phyloP scores from a whole-genome alignment of 2,888 invertebrate species.

The Latrodectus hesperus region DNA sequence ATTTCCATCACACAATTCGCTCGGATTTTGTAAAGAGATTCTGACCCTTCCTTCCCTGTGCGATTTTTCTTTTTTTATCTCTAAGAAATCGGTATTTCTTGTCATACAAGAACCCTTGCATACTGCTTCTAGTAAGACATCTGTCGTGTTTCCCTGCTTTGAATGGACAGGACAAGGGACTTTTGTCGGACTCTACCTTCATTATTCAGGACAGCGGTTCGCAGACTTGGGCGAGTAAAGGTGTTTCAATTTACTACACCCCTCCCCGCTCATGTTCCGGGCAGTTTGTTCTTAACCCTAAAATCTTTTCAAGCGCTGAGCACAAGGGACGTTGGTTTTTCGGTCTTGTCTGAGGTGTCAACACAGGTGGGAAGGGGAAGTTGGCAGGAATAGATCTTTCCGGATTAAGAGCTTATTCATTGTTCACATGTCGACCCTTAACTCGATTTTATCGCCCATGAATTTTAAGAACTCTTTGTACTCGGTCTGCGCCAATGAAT shows the following conservation, averaged over 20 bases:
- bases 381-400: constrained; percentile 6
- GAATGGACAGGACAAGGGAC: constrained; percentile 34
- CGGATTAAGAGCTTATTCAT: not conserved
- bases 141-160: constrained; percentile 21
- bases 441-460: not conserved
- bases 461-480: not conserved
- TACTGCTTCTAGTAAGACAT: constrained; percentile 29
- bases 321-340: constrained; percentile 27
- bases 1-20: no score
- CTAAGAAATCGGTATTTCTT: constrained; percentile 25
- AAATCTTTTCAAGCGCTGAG: not conserved
- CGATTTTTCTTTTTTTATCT: not conserved
- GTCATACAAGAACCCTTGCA: not conserved
- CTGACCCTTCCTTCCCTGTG: no score
- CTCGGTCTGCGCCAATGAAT: not conserved
- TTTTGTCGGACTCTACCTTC: constrained; percentile 15
- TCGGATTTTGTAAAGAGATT: no score
- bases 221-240: constrained; percentile 15
- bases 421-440: not conserved
- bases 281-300: constrained; percentile 1
- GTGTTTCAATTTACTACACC: constrained; percentile 23
- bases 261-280: not conserved
- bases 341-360: constrained; percentile 15
- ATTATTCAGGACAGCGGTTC: constrained; percentile 3
- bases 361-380: not conserved